Percentiles rank a stretch among this genome's conserved stretches.
These are phyloP conservation scores for Saccostrea echinata DNA, from an alignment of 1,140 invertebrate species.

Conservation along the genomic window DNA sequence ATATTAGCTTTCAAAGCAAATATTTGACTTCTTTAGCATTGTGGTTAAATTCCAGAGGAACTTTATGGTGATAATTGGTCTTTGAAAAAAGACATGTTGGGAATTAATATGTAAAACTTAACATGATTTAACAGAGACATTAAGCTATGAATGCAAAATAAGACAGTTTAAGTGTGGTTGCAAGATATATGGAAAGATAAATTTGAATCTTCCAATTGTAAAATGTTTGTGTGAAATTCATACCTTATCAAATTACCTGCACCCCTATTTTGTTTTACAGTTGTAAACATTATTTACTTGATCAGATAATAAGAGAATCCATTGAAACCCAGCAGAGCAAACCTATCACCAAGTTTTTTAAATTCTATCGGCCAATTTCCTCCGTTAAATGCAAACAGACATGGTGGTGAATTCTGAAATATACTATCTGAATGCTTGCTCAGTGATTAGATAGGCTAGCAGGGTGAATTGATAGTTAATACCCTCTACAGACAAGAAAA, in stretches of 20 bases:
- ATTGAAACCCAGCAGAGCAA: conserved; percentile 1
- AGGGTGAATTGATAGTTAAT: conserved; percentile 16
- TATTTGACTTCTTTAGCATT: not conserved
- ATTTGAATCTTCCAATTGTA: not conserved
- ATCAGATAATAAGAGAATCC: conserved; percentile 18
- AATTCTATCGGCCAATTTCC: conserved; percentile 20
- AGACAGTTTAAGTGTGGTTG: conserved; percentile 21
- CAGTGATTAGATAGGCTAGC: conserved; percentile 21
- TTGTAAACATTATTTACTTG: conserved; percentile 27
- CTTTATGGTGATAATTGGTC: not conserved
- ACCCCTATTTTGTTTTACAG: conserved; percentile 13
- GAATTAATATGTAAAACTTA: not conserved
- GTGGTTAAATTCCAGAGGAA: not conserved
- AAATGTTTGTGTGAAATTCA: not conserved
- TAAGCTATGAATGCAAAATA: not conserved
- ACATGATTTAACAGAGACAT: not conserved
- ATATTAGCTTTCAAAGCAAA: not conserved
- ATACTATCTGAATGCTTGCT: conserved; percentile 28
- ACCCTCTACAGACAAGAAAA: conserved; percentile 26
- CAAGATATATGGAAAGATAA: not conserved
- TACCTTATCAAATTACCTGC: conserved; percentile 14
- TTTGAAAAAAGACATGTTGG: not conserved
- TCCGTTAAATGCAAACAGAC: conserved; percentile 16
- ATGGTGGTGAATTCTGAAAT: conserved; percentile 5
- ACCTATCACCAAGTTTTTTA: conserved; percentile 7